phyloP scores from a whole-genome alignment of 2,888 invertebrate genomes.

The Sphecodes monilicornis region DNA sequence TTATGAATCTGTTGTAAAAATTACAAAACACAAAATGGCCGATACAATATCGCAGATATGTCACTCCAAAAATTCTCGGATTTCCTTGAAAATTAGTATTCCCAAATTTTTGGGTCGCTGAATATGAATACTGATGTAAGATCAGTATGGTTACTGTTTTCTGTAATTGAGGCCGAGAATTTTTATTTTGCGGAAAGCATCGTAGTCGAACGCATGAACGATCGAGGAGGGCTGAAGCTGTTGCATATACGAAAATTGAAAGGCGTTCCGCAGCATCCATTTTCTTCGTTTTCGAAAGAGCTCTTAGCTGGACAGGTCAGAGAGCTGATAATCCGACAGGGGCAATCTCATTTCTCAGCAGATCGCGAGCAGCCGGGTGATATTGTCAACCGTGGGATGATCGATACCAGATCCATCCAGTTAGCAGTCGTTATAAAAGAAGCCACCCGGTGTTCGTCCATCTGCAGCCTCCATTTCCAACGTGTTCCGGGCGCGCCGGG shows the following conservation, averaged over 20 bases:
- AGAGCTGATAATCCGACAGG: background rate
- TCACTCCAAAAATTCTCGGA: no score
- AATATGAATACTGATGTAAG: no score
- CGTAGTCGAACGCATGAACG: background rate
- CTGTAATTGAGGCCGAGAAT: no score
- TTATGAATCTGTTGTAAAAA: no score
- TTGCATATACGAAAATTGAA: background rate
- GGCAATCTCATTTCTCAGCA: background rate
- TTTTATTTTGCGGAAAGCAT: background rate
- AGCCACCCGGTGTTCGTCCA: slow-evolving; percentile 48
- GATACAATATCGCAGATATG: no score
- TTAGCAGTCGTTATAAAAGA: slow-evolving; percentile 20
- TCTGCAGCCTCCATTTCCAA: slow-evolving; percentile 59
- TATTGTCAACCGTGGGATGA: background rate
- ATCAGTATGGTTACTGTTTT: no score
- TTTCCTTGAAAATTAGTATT: no score
- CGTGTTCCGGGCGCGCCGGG: slow-evolving; percentile 36
- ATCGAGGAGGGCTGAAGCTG: background rate
- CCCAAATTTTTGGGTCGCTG: no score
- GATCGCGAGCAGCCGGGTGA: background rate
- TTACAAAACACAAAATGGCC: no score
- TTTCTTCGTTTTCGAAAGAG: background rate
- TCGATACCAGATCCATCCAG: background rate
- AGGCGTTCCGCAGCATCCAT: background rate
- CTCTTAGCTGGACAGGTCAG: background rate